A percentile compares a stretch with the other conserved stretches of the same genome.
phyloP scores from a whole-genome alignment of 2,888 invertebrate species.

The Acleris laterana region DNA sequence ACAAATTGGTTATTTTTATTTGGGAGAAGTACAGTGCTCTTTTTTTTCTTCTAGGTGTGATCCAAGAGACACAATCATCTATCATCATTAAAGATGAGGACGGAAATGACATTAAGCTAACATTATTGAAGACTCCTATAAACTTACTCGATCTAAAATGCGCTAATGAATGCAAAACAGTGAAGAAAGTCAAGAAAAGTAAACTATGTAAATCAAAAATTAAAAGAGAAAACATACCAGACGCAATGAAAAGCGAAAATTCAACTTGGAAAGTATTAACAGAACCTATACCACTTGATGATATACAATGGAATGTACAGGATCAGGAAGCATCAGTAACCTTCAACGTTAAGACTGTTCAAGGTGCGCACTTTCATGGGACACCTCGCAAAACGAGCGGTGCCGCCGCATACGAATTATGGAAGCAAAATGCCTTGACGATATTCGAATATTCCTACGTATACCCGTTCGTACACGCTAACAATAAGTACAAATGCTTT shows the following conservation, averaged over 20 bases:
- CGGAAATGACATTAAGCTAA: constrained; percentile 57
- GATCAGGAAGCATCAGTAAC: constrained; percentile 45
- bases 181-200: constrained; percentile 12
- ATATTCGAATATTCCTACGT: constrained; percentile 65
- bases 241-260: constrained; percentile 29
- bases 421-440: constrained; percentile 62
- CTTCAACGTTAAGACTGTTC: constrained; percentile 52
- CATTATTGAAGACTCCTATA: constrained; percentile 61
- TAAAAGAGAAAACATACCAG: constrained; percentile 17
- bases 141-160: constrained; percentile 52
- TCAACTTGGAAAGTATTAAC: constrained; percentile 50
- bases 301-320: constrained; percentile 46
- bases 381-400: constrained; percentile 40
- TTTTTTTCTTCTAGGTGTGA: constrained; percentile 64
- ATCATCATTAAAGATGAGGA: constrained; percentile 61
- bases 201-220: background rate
- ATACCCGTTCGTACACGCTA: constrained; percentile 65
- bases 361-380: constrained; percentile 40
- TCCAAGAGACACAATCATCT: constrained; percentile 59
- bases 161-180: constrained; percentile 43
- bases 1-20: constrained; percentile 20
- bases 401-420: constrained; percentile 43
- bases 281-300: constrained; percentile 58
- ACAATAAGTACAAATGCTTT: constrained; percentile 69
- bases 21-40: constrained; percentile 12